A percentile compares a stretch with the other conserved stretches of the same genome.
Evolutionary conservation across 1,140 invertebrate species (phyloP).

Genomic region (Papilio polytes): DNA sequence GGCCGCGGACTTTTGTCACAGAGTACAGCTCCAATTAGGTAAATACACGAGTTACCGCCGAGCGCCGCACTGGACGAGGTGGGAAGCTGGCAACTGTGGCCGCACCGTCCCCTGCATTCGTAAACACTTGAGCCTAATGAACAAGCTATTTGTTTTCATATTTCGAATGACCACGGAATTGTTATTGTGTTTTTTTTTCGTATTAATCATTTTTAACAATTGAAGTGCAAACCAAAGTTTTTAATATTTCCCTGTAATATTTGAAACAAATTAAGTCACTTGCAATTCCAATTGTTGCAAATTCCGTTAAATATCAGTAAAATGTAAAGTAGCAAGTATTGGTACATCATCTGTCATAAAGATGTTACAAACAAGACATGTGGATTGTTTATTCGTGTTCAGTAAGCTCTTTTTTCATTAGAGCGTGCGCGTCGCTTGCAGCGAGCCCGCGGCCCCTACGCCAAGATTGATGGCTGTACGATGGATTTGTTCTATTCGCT

Average conservation of each 20-base stretch:
- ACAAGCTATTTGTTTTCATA: constrained; percentile 58
- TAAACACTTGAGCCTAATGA: constrained; percentile 70
- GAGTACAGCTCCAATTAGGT: constrained; percentile 74
- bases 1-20: constrained; percentile 75
- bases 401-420: constrained; percentile 82
- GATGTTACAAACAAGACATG: constrained; percentile 76
- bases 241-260: neutral
- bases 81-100: constrained; percentile 37
- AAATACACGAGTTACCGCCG: constrained; percentile 65
- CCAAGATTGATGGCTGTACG: constrained; percentile 79
- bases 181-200: neutral
- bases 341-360: constrained; percentile 67
- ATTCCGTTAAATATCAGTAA: neutral
- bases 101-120: constrained; percentile 59
- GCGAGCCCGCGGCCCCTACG: constrained; percentile 58
- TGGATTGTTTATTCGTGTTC: constrained; percentile 79
- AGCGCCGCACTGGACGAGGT: constrained; percentile 36
- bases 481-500: constrained; percentile 83
- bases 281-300: no score
- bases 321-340: constrained; percentile 16
- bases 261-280: no score
- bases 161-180: constrained; percentile 60
- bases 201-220: neutral
- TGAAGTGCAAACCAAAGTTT: no score
- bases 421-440: constrained; percentile 72